These are phyloP conservation scores for Linyphia triangularis DNA, from an alignment of 2,888 invertebrate genomes.

Conservation along the genomic window DNA sequence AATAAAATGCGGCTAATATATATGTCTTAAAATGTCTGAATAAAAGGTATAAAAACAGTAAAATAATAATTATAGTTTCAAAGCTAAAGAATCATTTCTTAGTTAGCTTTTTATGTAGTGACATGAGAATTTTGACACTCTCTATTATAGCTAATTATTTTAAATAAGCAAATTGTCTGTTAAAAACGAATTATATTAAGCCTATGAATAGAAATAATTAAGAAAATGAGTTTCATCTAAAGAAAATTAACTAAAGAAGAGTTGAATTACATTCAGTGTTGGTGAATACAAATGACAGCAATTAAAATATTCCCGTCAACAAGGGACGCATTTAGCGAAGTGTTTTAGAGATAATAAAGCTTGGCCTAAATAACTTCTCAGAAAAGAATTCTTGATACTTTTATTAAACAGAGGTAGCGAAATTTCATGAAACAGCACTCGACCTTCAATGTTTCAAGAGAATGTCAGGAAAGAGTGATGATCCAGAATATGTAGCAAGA, in stretches of 20 bases:
- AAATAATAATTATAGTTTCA: too few relatives aligned
- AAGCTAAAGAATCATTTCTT: too few relatives aligned
- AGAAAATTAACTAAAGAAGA: too few relatives aligned
- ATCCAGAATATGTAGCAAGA: constrained; percentile 34
- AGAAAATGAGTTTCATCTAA: too few relatives aligned
- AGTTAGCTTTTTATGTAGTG: too few relatives aligned
- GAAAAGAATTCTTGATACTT: neutral
- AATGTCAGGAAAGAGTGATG: constrained; percentile 33
- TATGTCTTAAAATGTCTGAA: too few relatives aligned
- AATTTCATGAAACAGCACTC: constrained; percentile 1
- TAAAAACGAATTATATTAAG: neutral
- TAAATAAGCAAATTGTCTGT: neutral
- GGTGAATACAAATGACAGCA: neutral
- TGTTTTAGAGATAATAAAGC: neutral
- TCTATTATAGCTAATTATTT: too few relatives aligned
- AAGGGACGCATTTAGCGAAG: neutral
- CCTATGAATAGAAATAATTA: too few relatives aligned
- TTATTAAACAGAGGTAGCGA: neutral
- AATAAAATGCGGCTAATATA: too few relatives aligned
- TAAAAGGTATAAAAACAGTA: too few relatives aligned
- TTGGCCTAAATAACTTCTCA: neutral
- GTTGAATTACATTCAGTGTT: neutral
- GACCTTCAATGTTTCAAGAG: constrained; percentile 15
- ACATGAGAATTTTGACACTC: too few relatives aligned
- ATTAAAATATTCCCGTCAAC: neutral